Evolutionary conservation across 2,113 vertebrate species (phyloP).

Genomic region (Mustela lutreola): DNA sequence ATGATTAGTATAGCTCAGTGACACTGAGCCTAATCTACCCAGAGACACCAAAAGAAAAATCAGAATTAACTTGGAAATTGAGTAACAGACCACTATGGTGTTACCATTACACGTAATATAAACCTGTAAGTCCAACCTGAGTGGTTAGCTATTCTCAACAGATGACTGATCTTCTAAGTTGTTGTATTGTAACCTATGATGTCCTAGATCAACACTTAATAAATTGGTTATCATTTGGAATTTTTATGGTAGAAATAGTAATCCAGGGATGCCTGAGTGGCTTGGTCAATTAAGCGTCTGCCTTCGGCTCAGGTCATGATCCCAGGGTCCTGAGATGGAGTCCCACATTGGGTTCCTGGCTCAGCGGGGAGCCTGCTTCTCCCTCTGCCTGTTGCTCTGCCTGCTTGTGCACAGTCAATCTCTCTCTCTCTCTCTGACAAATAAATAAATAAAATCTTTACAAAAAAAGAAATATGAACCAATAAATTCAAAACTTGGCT

Average conservation of each 20-base stretch:
- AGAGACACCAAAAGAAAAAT: constrained; percentile 41
- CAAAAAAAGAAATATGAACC: neutral
- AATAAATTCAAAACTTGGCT: constrained; percentile 39
- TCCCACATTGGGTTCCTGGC: neutral
- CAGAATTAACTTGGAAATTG: constrained; percentile 28
- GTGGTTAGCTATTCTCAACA: neutral
- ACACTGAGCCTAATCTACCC: neutral
- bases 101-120: neutral
- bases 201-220: constrained; percentile 2
- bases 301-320: neutral
- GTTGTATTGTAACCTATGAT: neutral
- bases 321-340: neutral
- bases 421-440: neutral
- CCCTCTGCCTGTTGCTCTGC: neutral
- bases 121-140: neutral
- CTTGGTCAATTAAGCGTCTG: neutral
- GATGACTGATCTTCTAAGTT: constrained; percentile 27
- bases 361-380: neutral
- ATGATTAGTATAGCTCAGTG: neutral
- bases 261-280: neutral
- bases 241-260: constrained; percentile 41
- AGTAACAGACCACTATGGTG: neutral
- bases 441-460: no score
- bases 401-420: neutral
- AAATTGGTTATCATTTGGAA: neutral